A percentile compares a stretch with the other conserved stretches of the same genome.
Conservation (phyloP, 2,797 vertebrate genomes). For the Premnoplex brunnescens region DNA sequence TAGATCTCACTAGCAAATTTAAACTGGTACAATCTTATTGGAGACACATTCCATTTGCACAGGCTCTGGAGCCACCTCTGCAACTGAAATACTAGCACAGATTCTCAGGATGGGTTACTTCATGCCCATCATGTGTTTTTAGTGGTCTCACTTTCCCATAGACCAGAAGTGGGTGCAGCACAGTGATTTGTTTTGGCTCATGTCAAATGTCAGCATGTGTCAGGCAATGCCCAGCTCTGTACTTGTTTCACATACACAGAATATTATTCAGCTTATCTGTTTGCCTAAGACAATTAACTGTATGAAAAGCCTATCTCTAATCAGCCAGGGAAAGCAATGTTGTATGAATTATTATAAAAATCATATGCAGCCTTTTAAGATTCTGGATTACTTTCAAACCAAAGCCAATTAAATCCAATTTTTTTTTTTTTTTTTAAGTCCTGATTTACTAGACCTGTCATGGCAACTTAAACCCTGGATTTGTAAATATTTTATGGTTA, state of each 20-base stretch:
- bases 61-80: not conserved
- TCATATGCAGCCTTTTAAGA: not conserved
- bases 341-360: not conserved
- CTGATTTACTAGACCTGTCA: not conserved
- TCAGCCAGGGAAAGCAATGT: not conserved
- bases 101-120: not conserved
- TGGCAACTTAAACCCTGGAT: not conserved
- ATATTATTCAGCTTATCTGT: not conserved
- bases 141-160: not conserved
- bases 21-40: not conserved
- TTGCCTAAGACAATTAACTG: not conserved
- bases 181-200: not conserved
- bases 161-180: not conserved
- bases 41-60: not conserved
- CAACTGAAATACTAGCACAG: not conserved
- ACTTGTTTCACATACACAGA: not conserved
- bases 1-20: not conserved
- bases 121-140: not conserved
- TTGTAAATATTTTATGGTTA: not conserved
- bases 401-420: not conserved
- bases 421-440: not conserved
- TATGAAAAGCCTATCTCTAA: not conserved
- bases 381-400: not conserved
- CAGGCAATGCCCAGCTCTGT: not conserved
- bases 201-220: accelerated